Conservation (phyloP, 1,140 invertebrate species). For the Drosophila eugracilis region DNA sequence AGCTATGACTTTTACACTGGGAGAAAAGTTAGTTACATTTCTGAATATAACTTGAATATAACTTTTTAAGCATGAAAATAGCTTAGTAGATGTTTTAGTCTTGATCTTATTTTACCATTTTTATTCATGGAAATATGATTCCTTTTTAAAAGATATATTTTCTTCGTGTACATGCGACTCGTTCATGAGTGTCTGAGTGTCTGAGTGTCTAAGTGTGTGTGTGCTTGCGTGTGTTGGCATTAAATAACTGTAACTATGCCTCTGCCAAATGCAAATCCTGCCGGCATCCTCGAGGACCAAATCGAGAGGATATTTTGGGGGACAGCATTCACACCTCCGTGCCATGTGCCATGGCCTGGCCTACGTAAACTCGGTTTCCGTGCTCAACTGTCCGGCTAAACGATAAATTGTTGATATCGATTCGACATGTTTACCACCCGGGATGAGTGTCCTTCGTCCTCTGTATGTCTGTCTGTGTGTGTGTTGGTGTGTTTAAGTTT, state of each 20-base stretch:
- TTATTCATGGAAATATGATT: not conserved
- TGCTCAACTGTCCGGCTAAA: slow-evolving; percentile 54
- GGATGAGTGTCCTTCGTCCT: slow-evolving; percentile 3
- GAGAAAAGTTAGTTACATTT: not conserved
- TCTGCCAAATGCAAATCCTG: slow-evolving; percentile 67
- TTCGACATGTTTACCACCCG: slow-evolving; percentile 47
- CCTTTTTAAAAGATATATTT: not conserved
- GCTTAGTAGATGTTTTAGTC: no score
- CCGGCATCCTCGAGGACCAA: slow-evolving; percentile 18
- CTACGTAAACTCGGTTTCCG: slow-evolving; percentile 20
- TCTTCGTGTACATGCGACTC: not conserved
- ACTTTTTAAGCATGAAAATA: not conserved
- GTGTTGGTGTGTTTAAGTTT: no score
- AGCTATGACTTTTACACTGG: not conserved
- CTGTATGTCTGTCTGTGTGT: slow-evolving; percentile 2
- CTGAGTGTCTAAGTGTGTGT: slow-evolving; percentile 8
- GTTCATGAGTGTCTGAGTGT: slow-evolving; percentile 3
- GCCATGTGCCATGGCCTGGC: slow-evolving; percentile 3
- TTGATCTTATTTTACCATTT: no score
- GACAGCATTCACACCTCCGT: slow-evolving; percentile 27
- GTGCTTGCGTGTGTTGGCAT: slow-evolving; percentile 35
- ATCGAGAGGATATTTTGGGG: slow-evolving; percentile 2
- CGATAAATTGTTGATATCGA: slow-evolving; percentile 79
- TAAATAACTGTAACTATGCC: slow-evolving; percentile 71
- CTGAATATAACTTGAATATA: no score